Evolutionary conservation across 2,113 vertebrate genomes (phyloP).

Genomic region (Fregata magnificens): DNA sequence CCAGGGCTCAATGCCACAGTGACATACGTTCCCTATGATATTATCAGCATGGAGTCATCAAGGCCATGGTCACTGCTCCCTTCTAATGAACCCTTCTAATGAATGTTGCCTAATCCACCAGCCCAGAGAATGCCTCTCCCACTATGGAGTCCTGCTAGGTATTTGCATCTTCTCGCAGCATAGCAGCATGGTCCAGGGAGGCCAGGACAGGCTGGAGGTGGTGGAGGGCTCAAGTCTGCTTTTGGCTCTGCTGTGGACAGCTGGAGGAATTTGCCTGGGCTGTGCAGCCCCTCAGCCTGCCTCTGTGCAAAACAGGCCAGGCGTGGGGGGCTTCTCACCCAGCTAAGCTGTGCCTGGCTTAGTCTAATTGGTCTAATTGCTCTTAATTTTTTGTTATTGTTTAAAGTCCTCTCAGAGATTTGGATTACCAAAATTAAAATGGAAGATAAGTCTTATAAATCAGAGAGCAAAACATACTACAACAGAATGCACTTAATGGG

Average conservation of each 20-base stretch:
- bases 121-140: background rate
- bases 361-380: background rate
- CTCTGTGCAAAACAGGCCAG: background rate
- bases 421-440: background rate
- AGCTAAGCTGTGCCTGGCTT: background rate
- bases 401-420: background rate
- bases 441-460: background rate
- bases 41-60: background rate
- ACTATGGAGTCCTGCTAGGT: background rate
- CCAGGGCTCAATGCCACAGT: background rate
- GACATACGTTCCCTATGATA: background rate
- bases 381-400: background rate
- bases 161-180: background rate
- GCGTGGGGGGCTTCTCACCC: background rate
- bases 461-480: background rate
- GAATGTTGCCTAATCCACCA: background rate
- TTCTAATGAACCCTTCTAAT: background rate
- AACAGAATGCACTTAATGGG: background rate
- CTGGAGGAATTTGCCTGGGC: background rate
- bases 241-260: background rate
- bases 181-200: background rate
- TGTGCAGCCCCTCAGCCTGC: no score
- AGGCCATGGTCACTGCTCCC: background rate
- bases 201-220: background rate
- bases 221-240: background rate